These are phyloP conservation scores for Carcharodon carcharias DNA, from an alignment of 2,797 vertebrate genomes.

Conservation along the genomic window DNA sequence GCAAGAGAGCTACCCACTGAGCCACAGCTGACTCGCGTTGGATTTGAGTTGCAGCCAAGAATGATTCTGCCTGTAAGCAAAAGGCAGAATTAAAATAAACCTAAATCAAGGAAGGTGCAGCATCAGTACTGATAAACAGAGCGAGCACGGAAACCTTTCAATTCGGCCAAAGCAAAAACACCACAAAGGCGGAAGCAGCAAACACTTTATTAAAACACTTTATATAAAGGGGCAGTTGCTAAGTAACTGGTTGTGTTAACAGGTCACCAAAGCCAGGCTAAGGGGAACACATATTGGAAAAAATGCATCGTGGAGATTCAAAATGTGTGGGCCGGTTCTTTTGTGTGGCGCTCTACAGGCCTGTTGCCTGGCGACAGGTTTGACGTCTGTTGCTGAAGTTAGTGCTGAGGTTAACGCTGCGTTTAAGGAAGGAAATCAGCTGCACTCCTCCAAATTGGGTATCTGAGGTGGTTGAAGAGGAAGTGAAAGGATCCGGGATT, in stretches of 20 bases:
- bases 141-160: not conserved
- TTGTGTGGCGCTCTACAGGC: not conserved
- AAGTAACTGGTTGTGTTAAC: not conserved
- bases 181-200: not conserved
- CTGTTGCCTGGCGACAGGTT: slow-evolving; percentile 20
- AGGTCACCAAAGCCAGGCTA: slow-evolving; percentile 22
- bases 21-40: not conserved
- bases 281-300: not conserved
- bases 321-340: slow-evolving; percentile 31
- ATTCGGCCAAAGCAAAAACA: not conserved
- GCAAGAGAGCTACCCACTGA: not conserved
- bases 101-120: not conserved
- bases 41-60: not conserved
- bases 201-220: slow-evolving; percentile 25
- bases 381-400: slow-evolving; percentile 34
- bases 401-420: slow-evolving; percentile 24
- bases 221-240: slow-evolving; percentile 17
- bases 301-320: slow-evolving; percentile 15
- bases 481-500: not conserved
- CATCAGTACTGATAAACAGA: not conserved
- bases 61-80: not conserved
- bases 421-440: slow-evolving; percentile 19
- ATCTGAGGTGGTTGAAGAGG: not conserved
- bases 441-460: not conserved
- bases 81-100: not conserved